These are phyloP conservation scores for Capricornis sumatraensis DNA, from an alignment of 2,113 vertebrate genomes.

Conservation along the genomic window DNA sequence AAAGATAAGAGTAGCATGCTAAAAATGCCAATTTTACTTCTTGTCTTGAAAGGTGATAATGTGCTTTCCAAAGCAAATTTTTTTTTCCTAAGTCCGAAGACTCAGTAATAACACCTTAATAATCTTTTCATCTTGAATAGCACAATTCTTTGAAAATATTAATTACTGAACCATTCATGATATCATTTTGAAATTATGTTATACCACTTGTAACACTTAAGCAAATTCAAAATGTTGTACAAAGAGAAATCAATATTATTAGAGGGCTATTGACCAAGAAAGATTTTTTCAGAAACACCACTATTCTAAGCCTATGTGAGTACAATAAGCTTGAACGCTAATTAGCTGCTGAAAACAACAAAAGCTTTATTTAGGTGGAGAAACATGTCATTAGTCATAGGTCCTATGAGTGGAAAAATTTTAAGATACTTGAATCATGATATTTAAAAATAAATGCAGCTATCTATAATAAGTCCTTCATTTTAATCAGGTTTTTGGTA, in stretches of 20 bases:
- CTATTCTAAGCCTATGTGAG: slow-evolving; percentile 38
- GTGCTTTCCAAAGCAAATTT: slow-evolving; percentile 74
- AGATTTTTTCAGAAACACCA: slow-evolving; percentile 55
- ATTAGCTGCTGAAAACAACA: slow-evolving; percentile 61
- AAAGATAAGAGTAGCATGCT: slow-evolving; percentile 85
- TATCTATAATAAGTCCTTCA: slow-evolving; percentile 73
- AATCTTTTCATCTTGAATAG: slow-evolving; percentile 64
- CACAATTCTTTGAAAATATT: slow-evolving; percentile 72
- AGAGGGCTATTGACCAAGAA: slow-evolving; percentile 43
- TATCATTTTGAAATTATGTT: slow-evolving; percentile 61
- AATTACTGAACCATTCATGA: slow-evolving; percentile 57
- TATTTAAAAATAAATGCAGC: slow-evolving; percentile 82
- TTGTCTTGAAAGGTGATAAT: slow-evolving; percentile 79
- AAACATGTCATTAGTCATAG: slow-evolving; percentile 65
- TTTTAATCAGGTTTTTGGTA: slow-evolving; percentile 80
- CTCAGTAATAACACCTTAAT: slow-evolving; percentile 66
- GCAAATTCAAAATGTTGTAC: slow-evolving; percentile 51
- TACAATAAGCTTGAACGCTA: slow-evolving; percentile 55
- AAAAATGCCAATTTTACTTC: slow-evolving; percentile 82
- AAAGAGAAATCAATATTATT: slow-evolving; percentile 70
- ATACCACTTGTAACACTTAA: slow-evolving; percentile 63
- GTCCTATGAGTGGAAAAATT: slow-evolving; percentile 62
- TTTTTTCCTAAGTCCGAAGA: slow-evolving; percentile 70
- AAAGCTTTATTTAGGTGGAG: slow-evolving; percentile 57
- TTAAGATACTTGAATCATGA: slow-evolving; percentile 61